Evolutionary conservation across 1,140 invertebrate genomes (phyloP).

Genomic region (Leptinotarsa undecemlineata): DNA sequence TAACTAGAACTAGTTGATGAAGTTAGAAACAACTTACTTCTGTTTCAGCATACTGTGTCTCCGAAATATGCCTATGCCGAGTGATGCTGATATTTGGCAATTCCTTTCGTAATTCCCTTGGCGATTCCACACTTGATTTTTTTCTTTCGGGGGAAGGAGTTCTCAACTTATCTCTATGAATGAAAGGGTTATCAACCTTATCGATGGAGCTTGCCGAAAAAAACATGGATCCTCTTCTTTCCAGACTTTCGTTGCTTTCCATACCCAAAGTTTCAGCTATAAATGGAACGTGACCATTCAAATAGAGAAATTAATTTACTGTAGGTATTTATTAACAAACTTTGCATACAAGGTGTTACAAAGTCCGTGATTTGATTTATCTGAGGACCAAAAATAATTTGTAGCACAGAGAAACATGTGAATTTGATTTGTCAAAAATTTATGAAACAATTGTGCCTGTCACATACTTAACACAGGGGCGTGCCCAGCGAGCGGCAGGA

Average conservation of each 20-base stretch:
- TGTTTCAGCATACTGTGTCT: conserved; percentile 80
- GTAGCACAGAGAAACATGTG: no score
- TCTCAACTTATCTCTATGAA: conserved; percentile 34
- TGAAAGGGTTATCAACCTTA: conserved; percentile 34
- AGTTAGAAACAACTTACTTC: conserved; percentile 60
- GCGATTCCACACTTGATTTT: conserved; percentile 15
- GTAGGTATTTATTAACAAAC: not conserved
- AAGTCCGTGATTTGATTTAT: no score
- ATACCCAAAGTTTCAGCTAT: conserved; percentile 76
- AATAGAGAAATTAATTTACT: not conserved
- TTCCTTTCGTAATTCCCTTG: conserved; percentile 32
- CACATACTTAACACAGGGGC: no score
- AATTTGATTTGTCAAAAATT: not conserved
- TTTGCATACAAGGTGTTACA: no score
- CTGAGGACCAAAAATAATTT: no score
- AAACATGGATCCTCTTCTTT: conserved; percentile 46
- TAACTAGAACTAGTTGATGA: no score
- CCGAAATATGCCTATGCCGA: conserved; percentile 57
- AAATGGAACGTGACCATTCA: not conserved
- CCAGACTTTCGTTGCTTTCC: conserved; percentile 63
- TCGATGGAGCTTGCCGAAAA: conserved; percentile 37
- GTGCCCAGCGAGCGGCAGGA: no score
- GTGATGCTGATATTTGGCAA: conserved; percentile 37
- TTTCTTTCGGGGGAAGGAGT: conserved; percentile 58
- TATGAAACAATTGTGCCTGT: no score